Evolutionary conservation across 2,797 vertebrate species (phyloP), one percentile per base, ranked within the genome.

Genomic region (Hoplostethus atlanticus): DNA sequence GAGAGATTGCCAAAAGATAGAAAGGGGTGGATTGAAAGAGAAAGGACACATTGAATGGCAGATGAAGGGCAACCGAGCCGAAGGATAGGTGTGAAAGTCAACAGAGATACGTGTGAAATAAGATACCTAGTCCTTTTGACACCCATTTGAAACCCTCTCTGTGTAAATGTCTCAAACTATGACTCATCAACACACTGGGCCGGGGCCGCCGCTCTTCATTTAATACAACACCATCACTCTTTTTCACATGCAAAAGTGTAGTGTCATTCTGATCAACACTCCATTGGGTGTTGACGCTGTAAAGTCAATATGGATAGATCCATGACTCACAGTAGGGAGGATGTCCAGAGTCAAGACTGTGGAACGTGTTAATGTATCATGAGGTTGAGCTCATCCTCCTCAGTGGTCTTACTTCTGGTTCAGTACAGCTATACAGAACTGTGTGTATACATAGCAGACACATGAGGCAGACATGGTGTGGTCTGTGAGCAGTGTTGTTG

Each of bases 191-290:
- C 79, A 73, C 76, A 64, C 40, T 0, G 40, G 47, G n/a, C 15
- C n/a, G 21, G n/a, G 55, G 63, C 62, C 80, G 85, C 17, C 75
- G 80, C 58, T 30, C 51, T 40, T 2, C 3, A 17, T 40, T 79
- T 31, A 0, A 53, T 80, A 13, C 46, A 57, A 48, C 60, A 40
- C 56, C 34, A 60, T 11, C 62, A 40, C 64, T 59, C 42, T 15
- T 74, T 79, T 78, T 74, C 76, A 84, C 68, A 85, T 92, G 90
- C 58, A 87, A 93, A 68, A 83, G 50, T 30, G 51, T 75, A 17
- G 4, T 2, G 58, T 68, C 10, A 63, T 68, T 53, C 68, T 71
- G 84, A 81, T 91, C 71, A 62, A 69, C 84, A 77, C 72, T 42
- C 52, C 5, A 10, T 63, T 38, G 53, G 44, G 16, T 38, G 34